phyloP scores from a whole-genome alignment of 2,113 vertebrate genomes.

The Vicugna pacos region DNA sequence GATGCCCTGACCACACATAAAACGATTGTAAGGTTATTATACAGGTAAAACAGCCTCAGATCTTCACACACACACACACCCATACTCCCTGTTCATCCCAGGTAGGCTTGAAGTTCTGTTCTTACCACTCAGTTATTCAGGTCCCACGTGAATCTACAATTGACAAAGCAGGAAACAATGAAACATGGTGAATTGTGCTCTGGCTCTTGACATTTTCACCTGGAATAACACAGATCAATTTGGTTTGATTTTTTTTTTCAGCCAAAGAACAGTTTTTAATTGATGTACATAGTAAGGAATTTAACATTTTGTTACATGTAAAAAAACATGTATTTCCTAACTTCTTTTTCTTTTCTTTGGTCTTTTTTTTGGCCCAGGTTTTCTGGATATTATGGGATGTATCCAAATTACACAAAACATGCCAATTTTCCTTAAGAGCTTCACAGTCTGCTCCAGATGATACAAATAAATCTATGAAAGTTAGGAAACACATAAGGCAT shows the following conservation, averaged over 20 bases:
- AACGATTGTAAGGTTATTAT: neutral
- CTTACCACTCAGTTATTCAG: neutral
- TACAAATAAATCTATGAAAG: neutral
- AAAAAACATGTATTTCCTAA: neutral
- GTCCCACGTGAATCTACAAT: neutral
- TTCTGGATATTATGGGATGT: neutral
- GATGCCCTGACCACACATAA: neutral
- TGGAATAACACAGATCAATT: neutral
- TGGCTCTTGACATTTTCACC: neutral
- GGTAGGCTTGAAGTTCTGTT: neutral
- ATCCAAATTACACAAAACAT: slow-evolving; percentile 25
- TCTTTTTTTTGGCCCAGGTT: neutral
- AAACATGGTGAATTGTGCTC: neutral
- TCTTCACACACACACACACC: neutral
- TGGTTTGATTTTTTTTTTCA: neutral
- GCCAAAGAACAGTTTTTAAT: neutral
- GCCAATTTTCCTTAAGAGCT: slow-evolving; percentile 50
- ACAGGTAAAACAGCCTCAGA: neutral
- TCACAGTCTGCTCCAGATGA: neutral
- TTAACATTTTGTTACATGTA: neutral
- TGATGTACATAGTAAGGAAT: neutral
- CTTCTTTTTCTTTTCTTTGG: neutral
- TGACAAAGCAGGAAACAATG: neutral
- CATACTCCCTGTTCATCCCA: neutral
- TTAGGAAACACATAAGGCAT: neutral